Evolutionary conservation across 2,113 vertebrate species (phyloP), one percentile per base, ranked within the genome.

Genomic region (Psephotus haematonotus): DNA sequence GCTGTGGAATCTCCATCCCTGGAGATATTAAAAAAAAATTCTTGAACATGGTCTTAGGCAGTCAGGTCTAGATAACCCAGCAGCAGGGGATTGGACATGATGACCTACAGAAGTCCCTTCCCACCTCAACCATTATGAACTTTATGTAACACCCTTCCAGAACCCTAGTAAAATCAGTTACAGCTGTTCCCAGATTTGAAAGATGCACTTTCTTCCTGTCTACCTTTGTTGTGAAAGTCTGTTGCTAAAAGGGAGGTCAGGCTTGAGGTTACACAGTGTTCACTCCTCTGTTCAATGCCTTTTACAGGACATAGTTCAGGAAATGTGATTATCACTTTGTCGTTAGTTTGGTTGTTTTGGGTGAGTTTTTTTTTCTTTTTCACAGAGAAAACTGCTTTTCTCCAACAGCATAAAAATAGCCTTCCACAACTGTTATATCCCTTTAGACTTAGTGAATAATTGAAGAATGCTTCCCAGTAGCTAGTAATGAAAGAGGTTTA

Each of bases 371-470:
- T 90, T 93, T 93, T 89, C 72, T 20, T 75, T 93, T 86, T 86
- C 63, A 55, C 43, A 23, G 7, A 90, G 44, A 92, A 94, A 95
- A 80, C 52, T 76, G 39, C 27, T 84, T 82, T 93, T 83, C 62
- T 87, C 60, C 78, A 72, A 62, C 4, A 86, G 82, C 82, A 95
- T 93, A 96, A 97, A 97, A 97, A 97, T 97, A 97, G 81, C 63
- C 67, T 87, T 92, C 67, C 79, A 95, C 92, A 94, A 87, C 53
- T 86, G 82, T 75, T 95, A 82, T 63, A 31, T 53, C 86, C 87
- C 88, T 96, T 94, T 76, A 95, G 92, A 95, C 87, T 71, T 94
- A 70, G 60, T 97, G 91, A 98, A 97, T 98, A 98, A 97, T 97
- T 97, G 97, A 98, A 95, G 82, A 87, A 76, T 78, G 71, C 44